phyloP scores from a whole-genome alignment of 2,888 invertebrate species.

The Arge pagana region DNA sequence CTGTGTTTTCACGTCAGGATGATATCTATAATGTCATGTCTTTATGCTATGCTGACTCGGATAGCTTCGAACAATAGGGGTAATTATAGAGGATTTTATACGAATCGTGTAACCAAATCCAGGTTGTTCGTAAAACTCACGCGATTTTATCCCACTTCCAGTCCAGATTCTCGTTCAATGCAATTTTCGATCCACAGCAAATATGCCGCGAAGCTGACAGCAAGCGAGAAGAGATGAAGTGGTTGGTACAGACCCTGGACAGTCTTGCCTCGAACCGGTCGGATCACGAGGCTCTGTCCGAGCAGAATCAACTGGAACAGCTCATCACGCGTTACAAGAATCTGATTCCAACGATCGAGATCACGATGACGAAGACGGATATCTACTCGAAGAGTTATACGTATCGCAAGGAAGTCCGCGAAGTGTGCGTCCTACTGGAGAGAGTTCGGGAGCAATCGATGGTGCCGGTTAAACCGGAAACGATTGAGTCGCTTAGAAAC shows the following conservation, averaged over 20 bases:
- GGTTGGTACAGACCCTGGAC: slow-evolving; percentile 90
- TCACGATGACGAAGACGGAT: slow-evolving; percentile 91
- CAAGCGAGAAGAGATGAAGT: slow-evolving; percentile 92
- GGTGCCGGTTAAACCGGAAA: slow-evolving; percentile 69
- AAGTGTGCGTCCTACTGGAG: slow-evolving; percentile 78
- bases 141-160: no score
- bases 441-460: slow-evolving; percentile 76
- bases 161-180: slow-evolving; percentile 17
- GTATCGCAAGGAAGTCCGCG: slow-evolving; percentile 85
- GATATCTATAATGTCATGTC: no score
- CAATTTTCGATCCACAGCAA: slow-evolving; percentile 63
- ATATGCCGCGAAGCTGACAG: slow-evolving; percentile 89
- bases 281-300: slow-evolving; percentile 77
- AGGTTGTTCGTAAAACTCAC: no score
- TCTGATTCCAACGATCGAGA: slow-evolving; percentile 88
- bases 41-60: slow-evolving; percentile 33
- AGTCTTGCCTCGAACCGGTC: slow-evolving; percentile 81
- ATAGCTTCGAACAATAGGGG: slow-evolving; percentile 50
- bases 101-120: no score
- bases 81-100: slow-evolving; percentile 39
- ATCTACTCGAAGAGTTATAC: slow-evolving; percentile 91
- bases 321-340: slow-evolving; percentile 88
- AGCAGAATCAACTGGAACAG: slow-evolving; percentile 81
- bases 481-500: slow-evolving; percentile 73
- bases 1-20: no score